These are phyloP conservation scores for Eledone cirrhosa DNA, from an alignment of 2,888 invertebrate genomes.

Conservation along the genomic window DNA sequence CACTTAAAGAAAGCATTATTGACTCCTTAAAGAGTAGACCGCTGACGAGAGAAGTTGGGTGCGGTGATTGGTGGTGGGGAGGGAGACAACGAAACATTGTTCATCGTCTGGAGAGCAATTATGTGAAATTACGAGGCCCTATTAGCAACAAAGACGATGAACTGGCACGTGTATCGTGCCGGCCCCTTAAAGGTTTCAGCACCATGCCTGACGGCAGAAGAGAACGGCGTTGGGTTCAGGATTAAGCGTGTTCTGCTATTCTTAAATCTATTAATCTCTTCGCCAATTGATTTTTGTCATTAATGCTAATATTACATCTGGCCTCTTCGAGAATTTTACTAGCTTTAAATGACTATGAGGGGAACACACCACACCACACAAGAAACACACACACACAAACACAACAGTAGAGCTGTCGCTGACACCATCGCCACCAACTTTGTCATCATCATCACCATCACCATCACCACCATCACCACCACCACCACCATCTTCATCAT, in stretches of 20 bases:
- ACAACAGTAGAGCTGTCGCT: too few relatives aligned
- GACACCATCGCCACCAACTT: too few relatives aligned
- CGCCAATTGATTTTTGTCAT: slow-evolving; percentile 5
- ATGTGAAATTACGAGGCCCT: slow-evolving; percentile 3
- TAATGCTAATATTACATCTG: slow-evolving; percentile 14
- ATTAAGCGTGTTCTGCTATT: not conserved
- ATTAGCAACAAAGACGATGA: not conserved
- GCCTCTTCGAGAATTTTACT: slow-evolving; percentile 8
- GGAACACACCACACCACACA: too few relatives aligned
- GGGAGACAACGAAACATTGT: not conserved
- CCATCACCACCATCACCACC: too few relatives aligned
- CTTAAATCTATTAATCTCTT: not conserved
- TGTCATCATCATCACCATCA: too few relatives aligned
- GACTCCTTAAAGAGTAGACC: too few relatives aligned
- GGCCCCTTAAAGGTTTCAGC: not conserved
- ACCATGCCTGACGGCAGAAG: not conserved
- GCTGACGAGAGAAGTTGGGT: not conserved
- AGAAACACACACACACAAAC: too few relatives aligned
- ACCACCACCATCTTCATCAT: too few relatives aligned
- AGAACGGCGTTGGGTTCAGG: not conserved
- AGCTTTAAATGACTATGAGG: not conserved
- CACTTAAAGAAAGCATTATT: too few relatives aligned
- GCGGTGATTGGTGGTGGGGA: too few relatives aligned
- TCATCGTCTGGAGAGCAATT: not conserved
- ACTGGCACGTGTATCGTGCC: not conserved